These are phyloP conservation scores for Manacus vitellinus DNA, from an alignment of 2,113 vertebrate species.

Conservation along the genomic window DNA sequence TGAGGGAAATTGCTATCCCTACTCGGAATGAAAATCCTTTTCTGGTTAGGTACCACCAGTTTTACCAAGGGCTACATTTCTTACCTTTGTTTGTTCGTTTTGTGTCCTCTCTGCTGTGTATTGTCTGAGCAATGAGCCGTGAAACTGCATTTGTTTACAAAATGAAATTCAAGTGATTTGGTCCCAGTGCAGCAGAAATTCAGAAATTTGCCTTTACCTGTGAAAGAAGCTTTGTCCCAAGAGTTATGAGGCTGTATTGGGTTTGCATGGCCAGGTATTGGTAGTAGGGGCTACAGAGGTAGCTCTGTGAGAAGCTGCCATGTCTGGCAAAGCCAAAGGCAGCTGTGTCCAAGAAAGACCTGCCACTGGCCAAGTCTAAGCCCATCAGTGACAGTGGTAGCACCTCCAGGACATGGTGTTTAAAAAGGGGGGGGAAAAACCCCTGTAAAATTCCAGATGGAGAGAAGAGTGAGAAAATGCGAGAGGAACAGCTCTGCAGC, in stretches of 20 bases:
- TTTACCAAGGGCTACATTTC: not conserved
- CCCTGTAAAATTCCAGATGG: not conserved
- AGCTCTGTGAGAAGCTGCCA: not conserved
- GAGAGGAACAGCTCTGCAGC: not conserved
- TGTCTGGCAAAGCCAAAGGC: not conserved
- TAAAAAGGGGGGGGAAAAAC: accelerated
- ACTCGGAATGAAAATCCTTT: not conserved
- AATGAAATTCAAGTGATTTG: not conserved
- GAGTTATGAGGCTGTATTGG: not conserved
- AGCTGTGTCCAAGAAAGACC: not conserved
- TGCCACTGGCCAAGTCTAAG: accelerated
- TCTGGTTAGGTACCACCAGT: not conserved
- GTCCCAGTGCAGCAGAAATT: not conserved
- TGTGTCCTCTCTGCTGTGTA: not conserved
- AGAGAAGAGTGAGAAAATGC: not conserved
- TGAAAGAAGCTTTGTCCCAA: not conserved
- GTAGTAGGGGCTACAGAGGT: not conserved
- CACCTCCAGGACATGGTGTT: not conserved
- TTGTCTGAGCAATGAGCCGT: not conserved
- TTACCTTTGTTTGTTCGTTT: not conserved
- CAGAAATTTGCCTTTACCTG: not conserved
- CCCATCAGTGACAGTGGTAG: not conserved
- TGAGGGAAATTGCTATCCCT: not conserved
- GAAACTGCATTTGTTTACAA: constrained; percentile 3
- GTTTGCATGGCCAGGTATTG: not conserved